Evolutionary conservation across 2,797 vertebrate species (phyloP), one percentile per base, ranked within the genome.

Genomic region (Alectoris magna): DNA sequence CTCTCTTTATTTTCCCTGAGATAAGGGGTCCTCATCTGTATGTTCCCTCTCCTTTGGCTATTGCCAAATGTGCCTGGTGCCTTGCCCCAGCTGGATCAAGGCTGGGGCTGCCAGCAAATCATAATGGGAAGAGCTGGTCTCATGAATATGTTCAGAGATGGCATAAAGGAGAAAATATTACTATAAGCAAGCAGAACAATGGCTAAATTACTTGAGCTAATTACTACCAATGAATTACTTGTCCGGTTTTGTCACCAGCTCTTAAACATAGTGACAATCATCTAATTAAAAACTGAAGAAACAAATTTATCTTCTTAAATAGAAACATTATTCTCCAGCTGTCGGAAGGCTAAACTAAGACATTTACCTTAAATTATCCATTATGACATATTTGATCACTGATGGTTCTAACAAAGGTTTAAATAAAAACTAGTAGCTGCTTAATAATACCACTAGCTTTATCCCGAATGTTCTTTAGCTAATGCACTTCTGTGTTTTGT

Each of bases 161-260:
- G 14, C 27, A 68, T 62, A 91, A 90, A 77, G 62, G 55, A 75
- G 39, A 79, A 64, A 71, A 43, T 62, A 91, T 86, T 79, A 31
- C n/a, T 89, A 55, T 58, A 83, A 49, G 53, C 34, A 79, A 87
- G 41, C 14, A 91, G 79, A 78, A 92, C 91, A 91, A 86, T 46
- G 53, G 29, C 58, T 79, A 78, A 91, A 88, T 82, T 88, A 63
- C 90, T 86, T 64, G 48, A 76, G 58, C 49, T 74, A 90, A 82
- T 94, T 59, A 82, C 86, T 86, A 26, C 23, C 44, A 74, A 17
- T 76, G 56, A 88, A 74, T 90, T 93, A 91, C 41, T 90, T 66
- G 44, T 27, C 68, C 74, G 23, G 23, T 78, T 90, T 56, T 79
- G 80, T 82, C 77, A 59, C 15, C 86, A 55, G 21, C n/a, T 19